Evolutionary conservation across 2,888 invertebrate genomes (phyloP), one percentile per base, ranked within the genome.

Genomic region (Lutraria lutraria): DNA sequence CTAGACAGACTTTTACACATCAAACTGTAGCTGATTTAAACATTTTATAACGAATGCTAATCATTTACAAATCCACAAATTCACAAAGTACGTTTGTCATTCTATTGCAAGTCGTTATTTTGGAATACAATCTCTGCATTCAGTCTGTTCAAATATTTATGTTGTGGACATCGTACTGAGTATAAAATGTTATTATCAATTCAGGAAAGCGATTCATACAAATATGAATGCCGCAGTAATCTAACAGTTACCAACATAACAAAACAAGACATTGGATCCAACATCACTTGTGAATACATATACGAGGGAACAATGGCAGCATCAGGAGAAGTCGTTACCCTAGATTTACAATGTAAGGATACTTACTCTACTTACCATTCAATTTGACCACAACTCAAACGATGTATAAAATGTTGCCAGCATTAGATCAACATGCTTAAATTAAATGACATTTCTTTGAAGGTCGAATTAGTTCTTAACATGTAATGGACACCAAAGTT

Each of bases 241-340:
- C 12, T 68, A 25, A 68, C 68, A 6, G n/a, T 68, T 12, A 12
- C 25, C n/a, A 25, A 68, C 25, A 4, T 68, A 68, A 16, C n/a
- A 2, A 68, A 68, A 68, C n/a, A 68, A 68, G 29, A 68, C n/a
- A 68, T 68, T n/a, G 68, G 68, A n/a, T 68, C 68, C n/a, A 68
- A 68, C n/a, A n/a, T 68, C 12, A 2, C n/a, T 6, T 68, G 68
- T 68, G 6, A 21, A 12, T 21, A n/a, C 25, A 25, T 68, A 68
- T 68, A 68, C 25, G n/a, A 25, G 12, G n/a, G 68, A 25, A 25
- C 21, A 68, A 25, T n/a, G n/a, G 25, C 6, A n/a, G 16, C 1
- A 4, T 3, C 25, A 68, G n/a, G 12, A 13, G 4, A 25, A 21
- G 29, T 68, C n/a, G n/a, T n/a, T 13, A 25, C 68, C 12, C 29